Evolutionary conservation across 2,888 invertebrate species (phyloP).

Genomic region (Gymnosoma rotundatum): DNA sequence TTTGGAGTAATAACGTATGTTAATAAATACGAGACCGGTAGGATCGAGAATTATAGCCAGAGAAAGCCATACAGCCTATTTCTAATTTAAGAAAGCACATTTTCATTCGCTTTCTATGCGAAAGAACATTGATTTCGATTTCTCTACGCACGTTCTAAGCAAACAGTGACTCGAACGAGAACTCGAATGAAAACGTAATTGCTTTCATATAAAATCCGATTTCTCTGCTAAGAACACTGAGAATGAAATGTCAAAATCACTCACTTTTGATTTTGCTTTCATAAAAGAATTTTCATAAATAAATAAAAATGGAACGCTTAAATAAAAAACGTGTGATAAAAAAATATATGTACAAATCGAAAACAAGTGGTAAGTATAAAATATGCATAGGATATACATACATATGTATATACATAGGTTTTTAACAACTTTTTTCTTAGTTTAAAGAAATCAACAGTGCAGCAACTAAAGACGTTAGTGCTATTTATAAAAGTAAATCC

Average conservation of each 20-base stretch:
- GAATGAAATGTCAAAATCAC: slow-evolving; percentile 34
- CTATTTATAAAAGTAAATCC: slow-evolving; percentile 36
- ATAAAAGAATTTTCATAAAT: neutral
- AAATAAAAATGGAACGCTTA: too few species aligned
- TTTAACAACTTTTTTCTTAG: neutral
- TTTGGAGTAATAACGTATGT: too few species aligned
- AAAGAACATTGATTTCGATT: slow-evolving; percentile 4
- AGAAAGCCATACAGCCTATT: too few species aligned
- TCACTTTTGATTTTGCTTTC: slow-evolving; percentile 20
- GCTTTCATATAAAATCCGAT: slow-evolving; percentile 8
- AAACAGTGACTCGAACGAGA: neutral
- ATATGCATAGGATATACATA: neutral
- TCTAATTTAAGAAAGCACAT: slow-evolving; percentile 2
- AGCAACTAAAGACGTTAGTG: slow-evolving; percentile 7
- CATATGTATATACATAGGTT: too few species aligned
- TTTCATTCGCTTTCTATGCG: slow-evolving; percentile 20
- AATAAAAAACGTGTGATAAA: neutral
- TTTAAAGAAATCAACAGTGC: slow-evolving; percentile 11
- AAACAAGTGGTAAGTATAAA: slow-evolving; percentile 4
- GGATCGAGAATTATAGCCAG: too few species aligned
- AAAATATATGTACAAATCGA: slow-evolving; percentile 3
- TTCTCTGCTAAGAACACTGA: neutral
- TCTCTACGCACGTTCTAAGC: neutral
- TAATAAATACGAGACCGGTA: too few species aligned
- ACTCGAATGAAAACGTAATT: slow-evolving; percentile 18